phyloP scores from a whole-genome alignment of 1,140 invertebrate species.

The Drosophila jambulina region DNA sequence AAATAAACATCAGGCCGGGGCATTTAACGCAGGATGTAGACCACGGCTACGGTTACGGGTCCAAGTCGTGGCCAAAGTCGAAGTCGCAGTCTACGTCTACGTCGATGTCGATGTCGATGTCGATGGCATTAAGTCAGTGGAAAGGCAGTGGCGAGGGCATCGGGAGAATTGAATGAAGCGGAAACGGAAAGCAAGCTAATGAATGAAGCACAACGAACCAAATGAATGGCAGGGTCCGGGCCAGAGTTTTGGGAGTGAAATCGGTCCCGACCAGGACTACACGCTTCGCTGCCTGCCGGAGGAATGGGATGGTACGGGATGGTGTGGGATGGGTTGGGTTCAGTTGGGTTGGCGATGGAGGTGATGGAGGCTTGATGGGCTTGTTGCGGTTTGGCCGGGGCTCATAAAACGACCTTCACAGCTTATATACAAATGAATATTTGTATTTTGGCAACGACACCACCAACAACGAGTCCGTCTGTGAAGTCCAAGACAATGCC shows the following conservation, averaged over 20 bases:
- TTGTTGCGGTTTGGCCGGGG: constrained; percentile 27
- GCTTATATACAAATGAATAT: constrained; percentile 55
- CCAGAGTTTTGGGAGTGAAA: constrained; percentile 7
- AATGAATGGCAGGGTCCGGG: constrained; percentile 62
- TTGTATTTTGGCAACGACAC: constrained; percentile 50
- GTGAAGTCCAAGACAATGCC: constrained; percentile 42
- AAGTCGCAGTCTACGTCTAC: constrained; percentile 35
- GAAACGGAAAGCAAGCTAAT: constrained; percentile 83
- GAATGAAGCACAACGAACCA: constrained; percentile 81
- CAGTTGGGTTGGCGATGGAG: neutral
- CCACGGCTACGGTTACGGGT: constrained; percentile 38
- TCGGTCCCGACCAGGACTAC: constrained; percentile 27
- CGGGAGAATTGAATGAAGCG: constrained; percentile 78
- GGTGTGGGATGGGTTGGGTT: neutral
- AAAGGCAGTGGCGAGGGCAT: constrained; percentile 50
- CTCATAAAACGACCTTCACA: constrained; percentile 57
- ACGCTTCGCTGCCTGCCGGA: constrained; percentile 54
- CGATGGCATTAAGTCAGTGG: constrained; percentile 76
- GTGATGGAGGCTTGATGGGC: constrained; percentile 12
- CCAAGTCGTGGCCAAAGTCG: constrained; percentile 20
- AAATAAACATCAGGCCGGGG: constrained; percentile 60
- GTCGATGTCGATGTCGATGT: constrained; percentile 32
- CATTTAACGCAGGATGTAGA: constrained; percentile 54
- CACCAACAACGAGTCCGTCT: constrained; percentile 20
- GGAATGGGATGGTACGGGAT: neutral